Conservation (phyloP, 1,140 invertebrate species). For the Pseudomyrmex concolor region DNA sequence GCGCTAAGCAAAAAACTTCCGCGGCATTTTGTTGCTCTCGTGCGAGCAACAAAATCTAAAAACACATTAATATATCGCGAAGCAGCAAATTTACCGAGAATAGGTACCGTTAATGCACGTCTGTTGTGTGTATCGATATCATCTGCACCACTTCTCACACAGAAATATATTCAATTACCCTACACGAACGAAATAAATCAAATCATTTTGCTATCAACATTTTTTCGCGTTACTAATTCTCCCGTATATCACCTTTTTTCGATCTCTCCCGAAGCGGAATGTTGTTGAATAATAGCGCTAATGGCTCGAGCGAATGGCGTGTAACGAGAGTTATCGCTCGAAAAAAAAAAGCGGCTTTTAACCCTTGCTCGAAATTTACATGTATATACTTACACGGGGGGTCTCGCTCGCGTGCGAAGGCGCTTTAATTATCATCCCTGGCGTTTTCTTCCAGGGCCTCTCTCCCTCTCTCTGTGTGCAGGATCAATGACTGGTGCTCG, state of each 20-base stretch:
- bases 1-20: too few relatives aligned
- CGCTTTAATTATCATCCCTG: constrained; percentile 30
- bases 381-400: neutral
- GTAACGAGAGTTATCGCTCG: constrained; percentile 26
- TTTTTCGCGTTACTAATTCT: constrained; percentile 10
- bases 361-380: constrained; percentile 39
- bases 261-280: neutral
- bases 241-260: constrained; percentile 5
- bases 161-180: constrained; percentile 16
- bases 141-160: too few relatives aligned
- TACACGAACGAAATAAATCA: constrained; percentile 25
- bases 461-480: neutral
- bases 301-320: neutral
- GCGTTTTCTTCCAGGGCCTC: neutral
- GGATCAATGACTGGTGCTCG: constrained; percentile 27
- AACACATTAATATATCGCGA: too few relatives aligned
- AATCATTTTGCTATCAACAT: constrained; percentile 10
- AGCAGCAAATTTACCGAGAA: too few relatives aligned
- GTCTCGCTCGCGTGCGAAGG: constrained; percentile 1
- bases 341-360: constrained; percentile 31
- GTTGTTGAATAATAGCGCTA: constrained; percentile 13
- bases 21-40: too few relatives aligned
- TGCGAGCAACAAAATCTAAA: too few relatives aligned
- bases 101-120: neutral
- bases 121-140: neutral